Evolutionary conservation across 2,797 vertebrate genomes (phyloP).

Genomic region (Tenualosa thibaudeaui): DNA sequence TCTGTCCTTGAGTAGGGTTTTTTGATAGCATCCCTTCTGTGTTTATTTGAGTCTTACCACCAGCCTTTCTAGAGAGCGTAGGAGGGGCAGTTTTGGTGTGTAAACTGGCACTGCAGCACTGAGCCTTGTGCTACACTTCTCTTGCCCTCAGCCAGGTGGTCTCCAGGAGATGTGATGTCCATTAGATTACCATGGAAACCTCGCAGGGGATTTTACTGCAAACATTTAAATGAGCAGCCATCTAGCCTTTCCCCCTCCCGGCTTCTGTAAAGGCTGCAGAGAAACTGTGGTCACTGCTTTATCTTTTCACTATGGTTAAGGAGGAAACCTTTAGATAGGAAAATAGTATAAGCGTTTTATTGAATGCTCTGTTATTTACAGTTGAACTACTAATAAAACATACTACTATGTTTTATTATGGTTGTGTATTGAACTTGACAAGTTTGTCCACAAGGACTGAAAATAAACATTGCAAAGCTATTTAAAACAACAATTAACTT

Average conservation of each 20-base stretch:
- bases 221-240: conserved; percentile 53
- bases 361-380: not conserved
- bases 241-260: conserved; percentile 21
- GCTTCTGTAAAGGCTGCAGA: not conserved
- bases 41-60: not conserved
- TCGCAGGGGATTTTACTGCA: conserved; percentile 42
- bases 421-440: no score
- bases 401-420: no score
- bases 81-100: not conserved
- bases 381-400: no score
- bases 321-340: not conserved
- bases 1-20: not conserved
- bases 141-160: conserved; percentile 38
- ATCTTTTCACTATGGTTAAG: not conserved
- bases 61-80: not conserved
- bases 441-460: no score
- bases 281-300: not conserved
- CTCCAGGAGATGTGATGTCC: conserved; percentile 46
- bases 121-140: conserved; percentile 28
- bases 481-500: not conserved
- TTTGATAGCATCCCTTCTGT: not conserved
- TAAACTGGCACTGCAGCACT: not conserved
- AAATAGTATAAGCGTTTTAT: not conserved
- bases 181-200: conserved; percentile 58
- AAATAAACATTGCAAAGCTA: no score